phyloP scores from a whole-genome alignment of 2,113 vertebrate genomes.

The Anhinga rufa region DNA sequence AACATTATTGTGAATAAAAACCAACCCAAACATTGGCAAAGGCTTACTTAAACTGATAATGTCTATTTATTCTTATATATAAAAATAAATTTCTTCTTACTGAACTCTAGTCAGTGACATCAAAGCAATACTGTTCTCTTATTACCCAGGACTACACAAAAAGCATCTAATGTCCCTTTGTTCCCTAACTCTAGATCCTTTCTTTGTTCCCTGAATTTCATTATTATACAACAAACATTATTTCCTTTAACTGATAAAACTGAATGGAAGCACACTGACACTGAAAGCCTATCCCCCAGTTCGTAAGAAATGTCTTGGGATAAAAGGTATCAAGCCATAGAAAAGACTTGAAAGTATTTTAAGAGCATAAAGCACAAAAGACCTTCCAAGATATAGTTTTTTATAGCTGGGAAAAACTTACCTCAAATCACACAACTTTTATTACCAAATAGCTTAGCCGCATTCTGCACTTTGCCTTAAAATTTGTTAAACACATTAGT shows the following conservation, averaged over 20 bases:
- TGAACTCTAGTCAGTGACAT: not conserved
- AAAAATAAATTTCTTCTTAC: not conserved
- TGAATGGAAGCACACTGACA: not conserved
- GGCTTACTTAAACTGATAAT: not conserved
- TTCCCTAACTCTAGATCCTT: not conserved
- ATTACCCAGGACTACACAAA: not conserved
- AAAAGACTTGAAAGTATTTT: not conserved
- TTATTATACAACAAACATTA: not conserved
- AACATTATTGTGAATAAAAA: not conserved
- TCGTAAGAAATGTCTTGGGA: rapidly evolving
- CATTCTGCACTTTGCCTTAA: not conserved
- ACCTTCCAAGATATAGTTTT: not conserved
- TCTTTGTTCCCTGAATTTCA: conserved; percentile 19
- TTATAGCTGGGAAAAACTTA: not conserved
- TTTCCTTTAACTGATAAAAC: conserved; percentile 16
- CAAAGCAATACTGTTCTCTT: not conserved
- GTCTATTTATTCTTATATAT: not conserved
- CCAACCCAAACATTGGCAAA: not conserved
- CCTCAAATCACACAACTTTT: not conserved
- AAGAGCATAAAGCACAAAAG: not conserved
- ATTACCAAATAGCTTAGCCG: not conserved
- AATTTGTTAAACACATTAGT: not conserved
- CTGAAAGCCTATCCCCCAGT: not conserved
- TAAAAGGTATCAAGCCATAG: not conserved
- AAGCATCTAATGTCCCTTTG: not conserved